These are phyloP conservation scores for Leucoptera coffeella DNA, from an alignment of 2,888 invertebrate genomes.

Conservation along the genomic window DNA sequence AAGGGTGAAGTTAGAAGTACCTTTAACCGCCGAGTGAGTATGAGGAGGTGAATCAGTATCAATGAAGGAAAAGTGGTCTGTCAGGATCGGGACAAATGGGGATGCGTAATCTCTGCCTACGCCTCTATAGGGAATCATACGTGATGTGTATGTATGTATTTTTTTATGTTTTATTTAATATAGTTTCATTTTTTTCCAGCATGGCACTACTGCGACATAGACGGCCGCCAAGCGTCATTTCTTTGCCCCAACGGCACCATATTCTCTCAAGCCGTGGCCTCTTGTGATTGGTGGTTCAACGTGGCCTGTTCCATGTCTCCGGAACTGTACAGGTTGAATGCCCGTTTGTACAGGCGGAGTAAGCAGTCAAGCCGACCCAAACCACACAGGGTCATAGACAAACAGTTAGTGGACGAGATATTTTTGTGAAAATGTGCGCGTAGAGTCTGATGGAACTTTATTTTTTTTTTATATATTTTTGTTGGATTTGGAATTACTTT, in stretches of 20 bases:
- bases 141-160: no score
- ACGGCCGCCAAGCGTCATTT: constrained; percentile 81
- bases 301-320: constrained; percentile 78
- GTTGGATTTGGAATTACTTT: no score
- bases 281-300: constrained; percentile 87
- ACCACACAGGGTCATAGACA: constrained; percentile 76
- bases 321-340: constrained; percentile 78
- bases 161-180: no score
- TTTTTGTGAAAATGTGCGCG: constrained; percentile 55
- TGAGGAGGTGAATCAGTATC: no score
- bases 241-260: constrained; percentile 82
- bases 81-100: no score
- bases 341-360: constrained; percentile 71
- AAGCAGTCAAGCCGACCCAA: constrained; percentile 63
- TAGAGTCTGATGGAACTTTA: no score
- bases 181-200: constrained; percentile 38
- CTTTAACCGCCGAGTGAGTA: no score
- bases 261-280: constrained; percentile 73
- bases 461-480: no score
- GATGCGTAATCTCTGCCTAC: no score
- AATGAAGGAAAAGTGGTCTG: no score
- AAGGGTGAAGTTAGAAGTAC: no score
- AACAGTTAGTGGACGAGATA: constrained; percentile 77
- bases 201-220: constrained; percentile 83
- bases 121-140: no score